Evolutionary conservation across 2,797 vertebrate genomes (phyloP).

Genomic region (Galagoides demidoff): DNA sequence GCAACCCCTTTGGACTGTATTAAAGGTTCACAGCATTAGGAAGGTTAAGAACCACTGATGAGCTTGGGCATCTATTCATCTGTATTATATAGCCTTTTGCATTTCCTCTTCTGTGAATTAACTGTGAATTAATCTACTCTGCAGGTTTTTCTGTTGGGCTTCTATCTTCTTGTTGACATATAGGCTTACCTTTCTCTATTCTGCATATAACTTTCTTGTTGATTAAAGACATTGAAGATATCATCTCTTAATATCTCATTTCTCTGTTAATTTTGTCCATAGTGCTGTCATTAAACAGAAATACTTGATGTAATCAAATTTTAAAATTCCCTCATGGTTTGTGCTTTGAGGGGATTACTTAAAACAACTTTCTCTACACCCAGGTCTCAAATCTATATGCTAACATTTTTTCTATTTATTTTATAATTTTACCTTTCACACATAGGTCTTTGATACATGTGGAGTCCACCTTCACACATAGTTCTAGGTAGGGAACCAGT

Average conservation of each 20-base stretch:
- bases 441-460: background rate
- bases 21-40: no score
- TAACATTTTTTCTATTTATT: background rate
- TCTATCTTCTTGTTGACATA: background rate
- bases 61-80: background rate
- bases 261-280: background rate
- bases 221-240: background rate
- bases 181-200: background rate
- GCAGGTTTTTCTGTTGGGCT: background rate
- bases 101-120: background rate
- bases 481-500: background rate
- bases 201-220: background rate
- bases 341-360: background rate
- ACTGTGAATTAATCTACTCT: background rate
- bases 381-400: background rate
- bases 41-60: no score
- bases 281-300: background rate
- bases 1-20: no score
- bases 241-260: background rate
- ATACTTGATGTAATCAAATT: background rate
- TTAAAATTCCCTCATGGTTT: background rate
- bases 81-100: background rate
- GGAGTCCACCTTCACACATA: fast-evolving
- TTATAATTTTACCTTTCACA: no score
- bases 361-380: background rate